Evolutionary conservation across 2,888 invertebrate species (phyloP).

Genomic region (Stenoptilia bipunctidactyla): DNA sequence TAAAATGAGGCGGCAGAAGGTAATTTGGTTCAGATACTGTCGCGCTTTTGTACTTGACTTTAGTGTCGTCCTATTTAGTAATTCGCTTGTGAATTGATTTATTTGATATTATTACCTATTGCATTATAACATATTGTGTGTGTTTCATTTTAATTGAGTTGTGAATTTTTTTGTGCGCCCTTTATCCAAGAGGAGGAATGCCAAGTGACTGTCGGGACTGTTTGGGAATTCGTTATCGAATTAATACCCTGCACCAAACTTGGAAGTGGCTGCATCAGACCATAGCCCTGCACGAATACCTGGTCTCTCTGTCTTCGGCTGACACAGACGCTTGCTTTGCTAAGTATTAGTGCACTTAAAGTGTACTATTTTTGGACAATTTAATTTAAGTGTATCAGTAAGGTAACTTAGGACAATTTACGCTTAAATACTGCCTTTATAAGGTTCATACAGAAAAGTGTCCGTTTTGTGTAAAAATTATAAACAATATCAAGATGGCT

Average conservation of each 20-base stretch:
- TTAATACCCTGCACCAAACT: slow-evolving; percentile 90
- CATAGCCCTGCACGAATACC: slow-evolving; percentile 87
- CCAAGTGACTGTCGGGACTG: slow-evolving; percentile 83
- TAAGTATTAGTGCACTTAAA: slow-evolving; percentile 30
- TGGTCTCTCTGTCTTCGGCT: slow-evolving; percentile 84
- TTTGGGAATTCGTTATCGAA: slow-evolving; percentile 90
- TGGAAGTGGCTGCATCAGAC: slow-evolving; percentile 97
- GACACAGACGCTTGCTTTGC: slow-evolving; percentile 72
- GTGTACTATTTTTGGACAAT: background rate
- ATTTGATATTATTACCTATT: slow-evolving; percentile 10
- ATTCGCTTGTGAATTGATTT: slow-evolving; percentile 10
- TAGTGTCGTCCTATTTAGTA: slow-evolving; percentile 13
- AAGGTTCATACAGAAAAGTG: slow-evolving; percentile 65
- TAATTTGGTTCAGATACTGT: slow-evolving; percentile 40
- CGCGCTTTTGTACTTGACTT: slow-evolving; percentile 30
- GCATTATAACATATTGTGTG: slow-evolving; percentile 8
- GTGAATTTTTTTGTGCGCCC: slow-evolving; percentile 57
- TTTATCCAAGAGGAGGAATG: slow-evolving; percentile 71
- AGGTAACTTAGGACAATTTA: slow-evolving; percentile 21
- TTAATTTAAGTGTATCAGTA: background rate
- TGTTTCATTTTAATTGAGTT: slow-evolving; percentile 34
- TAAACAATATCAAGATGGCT: slow-evolving; percentile 45
- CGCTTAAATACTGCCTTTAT: slow-evolving; percentile 33
- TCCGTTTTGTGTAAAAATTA: slow-evolving; percentile 30
- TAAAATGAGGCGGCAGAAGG: slow-evolving; percentile 57